Evolutionary conservation across 2,888 invertebrate species (phyloP), one percentile per base, ranked within the genome.

Genomic region (Tholera decimalis): DNA sequence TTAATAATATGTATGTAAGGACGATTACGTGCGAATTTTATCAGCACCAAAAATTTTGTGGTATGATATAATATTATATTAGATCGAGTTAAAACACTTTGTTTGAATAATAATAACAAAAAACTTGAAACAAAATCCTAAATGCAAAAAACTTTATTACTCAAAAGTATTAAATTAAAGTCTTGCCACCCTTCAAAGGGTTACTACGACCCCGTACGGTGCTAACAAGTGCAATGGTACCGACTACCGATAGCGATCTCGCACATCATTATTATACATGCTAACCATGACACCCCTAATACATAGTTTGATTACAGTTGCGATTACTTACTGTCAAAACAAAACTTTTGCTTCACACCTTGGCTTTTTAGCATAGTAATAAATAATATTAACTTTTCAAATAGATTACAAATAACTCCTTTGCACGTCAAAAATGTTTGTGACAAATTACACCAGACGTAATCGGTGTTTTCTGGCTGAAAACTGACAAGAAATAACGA

Each of bases 151-250:
- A 2, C 22, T 39, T 33, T 24, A 41, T 2, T 43, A 68, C 28
- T 43, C 15, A 41, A 18, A 9, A 30, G 3, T 30, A 49, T 43
- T n/a, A 6, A 20, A 30, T 46, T 15, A 41, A 51, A 51, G 7
- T 55, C 26, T 53, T 26, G 43, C n/a, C 60, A 63, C 73, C 65
- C 60, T 71, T 47, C 33, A 56, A 63, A 53, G 63, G 67, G 43
- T 56, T 33, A 11, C 15, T 35, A 28, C 54, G 24, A 67, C 77
- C 71, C 76, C 51, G 60, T 43, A 60, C 28, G 71, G 71, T 75
- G 62, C 72, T 72, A 67, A 62, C 66, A 75, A 79, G 72, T 78
- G 59, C 64, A 28, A 55, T 81, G 82, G 79, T 78, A 75, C 82
- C 64, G 72, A 69, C 72, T 78, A 75, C 82, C 64, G 72, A 69